Base-by-base conservation (phyloP, 2,797 vertebrate genomes). In the Atherinosoma microstoma region DNA sequence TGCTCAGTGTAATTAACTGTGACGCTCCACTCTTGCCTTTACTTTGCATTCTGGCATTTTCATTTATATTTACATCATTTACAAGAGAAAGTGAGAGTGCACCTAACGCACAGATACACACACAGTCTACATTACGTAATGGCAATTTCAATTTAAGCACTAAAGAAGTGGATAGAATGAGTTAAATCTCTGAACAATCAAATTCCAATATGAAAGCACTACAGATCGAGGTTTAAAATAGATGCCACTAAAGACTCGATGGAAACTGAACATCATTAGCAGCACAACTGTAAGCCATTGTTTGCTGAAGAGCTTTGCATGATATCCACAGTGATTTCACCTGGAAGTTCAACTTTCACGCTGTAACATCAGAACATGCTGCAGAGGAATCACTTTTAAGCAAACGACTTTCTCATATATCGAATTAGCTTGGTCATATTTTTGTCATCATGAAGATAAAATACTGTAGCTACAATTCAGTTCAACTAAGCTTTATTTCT, bases 21-120 rank as follows among this genome's bases (percentile, higher is more conserved):
- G 90, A 89, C 77, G 54, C 75, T 78, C 61, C 68, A 75, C 83
- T 87, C 70, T 75, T 2, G 49, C 76, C 84, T 85, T 85, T 34
- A 76, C 78, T 87, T 84, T 86, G 80, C 83, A 79, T 88, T 83
- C 77, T 89, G 84, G 78, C 82, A 69, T 90, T 89, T 91, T 89
- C 61, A 78, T 84, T 78, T 70, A 77, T 22, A 36, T 75, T 77
- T 70, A 64, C 72, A 80, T 87, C 64, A 67, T 76, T 78, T 60
- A 73, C n/a, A 66, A 65, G 59, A 67, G 73, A 57, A 75, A 63
- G 40, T 53, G 74, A 81, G 69, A 57, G 20, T 58, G 22, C 40
- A 36, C 36, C 45, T 70, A 16, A 42, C 5, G 32, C 6, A 24
- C 9, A 20, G n/a, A 35, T 5, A 29, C 36, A 49, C 15, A 56